Conservation (phyloP, 37 sponge, comb jelly and placozoan genomes). For the Spongilla lacustris region DNA sequence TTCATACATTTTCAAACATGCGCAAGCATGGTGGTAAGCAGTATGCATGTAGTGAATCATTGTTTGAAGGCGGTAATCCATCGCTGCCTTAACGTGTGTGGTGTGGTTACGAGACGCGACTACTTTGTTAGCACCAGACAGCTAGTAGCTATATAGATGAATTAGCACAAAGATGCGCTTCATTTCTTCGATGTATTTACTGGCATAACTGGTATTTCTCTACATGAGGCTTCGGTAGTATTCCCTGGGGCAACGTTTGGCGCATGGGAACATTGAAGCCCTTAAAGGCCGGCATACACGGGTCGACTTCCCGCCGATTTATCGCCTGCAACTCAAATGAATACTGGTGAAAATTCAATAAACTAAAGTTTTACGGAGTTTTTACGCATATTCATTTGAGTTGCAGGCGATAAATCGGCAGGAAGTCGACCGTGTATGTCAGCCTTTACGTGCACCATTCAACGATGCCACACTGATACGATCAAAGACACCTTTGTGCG, state of each 20-base stretch:
- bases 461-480: background rate
- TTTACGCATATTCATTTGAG: too few relatives aligned
- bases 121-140: constrained; percentile 1
- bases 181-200: background rate
- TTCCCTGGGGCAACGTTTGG: background rate
- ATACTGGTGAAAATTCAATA: too few relatives aligned
- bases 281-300: background rate
- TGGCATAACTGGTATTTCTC: background rate
- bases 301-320: too few relatives aligned
- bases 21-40: background rate
- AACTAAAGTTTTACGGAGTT: too few relatives aligned
- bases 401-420: too few relatives aligned
- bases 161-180: background rate
- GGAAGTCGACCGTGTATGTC: too few relatives aligned
- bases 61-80: background rate
- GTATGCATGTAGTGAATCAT: constrained; percentile 1
- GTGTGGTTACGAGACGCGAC: background rate
- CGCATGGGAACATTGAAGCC: constrained; percentile 1
- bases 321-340: too few relatives aligned
- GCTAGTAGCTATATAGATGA: constrained; percentile 1
- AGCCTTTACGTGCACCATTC: background rate
- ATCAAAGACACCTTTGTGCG: background rate
- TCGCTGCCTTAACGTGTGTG: constrained; percentile 1
- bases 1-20: constrained; percentile 1
- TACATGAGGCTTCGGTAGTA: constrained; percentile 1